Conservation (phyloP, 1,140 invertebrate species). For the Macrosteles quadrilineatus region DNA sequence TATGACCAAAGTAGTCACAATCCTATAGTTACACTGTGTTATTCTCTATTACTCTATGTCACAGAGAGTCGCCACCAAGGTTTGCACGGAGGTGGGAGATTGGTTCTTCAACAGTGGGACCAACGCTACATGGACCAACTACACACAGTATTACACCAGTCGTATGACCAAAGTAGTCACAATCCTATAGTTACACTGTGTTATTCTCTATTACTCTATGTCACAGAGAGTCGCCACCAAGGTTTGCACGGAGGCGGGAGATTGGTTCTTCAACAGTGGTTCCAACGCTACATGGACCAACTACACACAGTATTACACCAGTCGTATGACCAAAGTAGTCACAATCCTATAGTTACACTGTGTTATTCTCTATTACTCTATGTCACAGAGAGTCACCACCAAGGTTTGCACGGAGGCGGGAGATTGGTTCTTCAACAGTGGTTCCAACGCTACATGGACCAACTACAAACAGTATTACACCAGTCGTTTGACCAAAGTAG, state of each 20-base stretch:
- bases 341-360: slow-evolving; percentile 8
- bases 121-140: slow-evolving; percentile 55
- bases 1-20: too few species aligned
- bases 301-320: slow-evolving; percentile 56
- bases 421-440: slow-evolving; percentile 40
- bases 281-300: slow-evolving; percentile 59
- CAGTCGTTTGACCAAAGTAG: not conserved
- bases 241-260: slow-evolving; percentile 57
- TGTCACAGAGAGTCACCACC: slow-evolving; percentile 48
- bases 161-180: too few species aligned
- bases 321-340: too few species aligned
- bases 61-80: not conserved
- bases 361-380: not conserved
- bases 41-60: slow-evolving; percentile 42
- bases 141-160: not conserved
- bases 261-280: slow-evolving; percentile 56
- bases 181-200: too few species aligned
- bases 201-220: too few species aligned
- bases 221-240: slow-evolving; percentile 57
- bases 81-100: not conserved
- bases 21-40: too few species aligned
- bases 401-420: too few species aligned
- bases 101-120: slow-evolving; percentile 56
- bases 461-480: slow-evolving; percentile 24
- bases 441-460: slow-evolving; percentile 56